Evolutionary conservation across 2,113 vertebrate species (phyloP).

Genomic region (Engystomops pustulosus): DNA sequence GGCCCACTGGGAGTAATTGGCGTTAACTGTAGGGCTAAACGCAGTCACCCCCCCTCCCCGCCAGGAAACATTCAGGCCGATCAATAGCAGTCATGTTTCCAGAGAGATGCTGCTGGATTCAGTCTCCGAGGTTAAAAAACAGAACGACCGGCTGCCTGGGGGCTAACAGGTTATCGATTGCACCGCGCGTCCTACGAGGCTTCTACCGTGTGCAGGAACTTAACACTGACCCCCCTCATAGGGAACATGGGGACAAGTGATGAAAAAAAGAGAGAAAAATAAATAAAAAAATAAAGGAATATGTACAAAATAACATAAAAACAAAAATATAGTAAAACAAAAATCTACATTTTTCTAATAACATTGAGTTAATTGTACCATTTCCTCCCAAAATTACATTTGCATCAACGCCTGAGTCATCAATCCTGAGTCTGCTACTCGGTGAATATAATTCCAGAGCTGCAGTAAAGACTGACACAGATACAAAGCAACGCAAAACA

Average conservation of each 20-base stretch:
- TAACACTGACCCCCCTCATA: background rate
- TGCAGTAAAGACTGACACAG: background rate
- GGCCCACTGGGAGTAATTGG: slow-evolving; percentile 38
- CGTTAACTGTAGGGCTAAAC: slow-evolving; percentile 35
- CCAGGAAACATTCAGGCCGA: slow-evolving; percentile 17
- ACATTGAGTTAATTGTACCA: too few relatives aligned
- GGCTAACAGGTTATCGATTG: slow-evolving; percentile 34
- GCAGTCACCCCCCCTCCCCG: background rate
- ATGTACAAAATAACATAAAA: too few relatives aligned
- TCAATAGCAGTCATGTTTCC: slow-evolving; percentile 46
- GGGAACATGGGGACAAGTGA: slow-evolving; percentile 1
- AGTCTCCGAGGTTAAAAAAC: slow-evolving; percentile 44
- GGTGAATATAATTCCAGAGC: background rate
- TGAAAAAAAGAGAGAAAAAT: background rate
- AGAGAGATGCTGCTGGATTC: slow-evolving; percentile 41
- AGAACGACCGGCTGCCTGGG: background rate
- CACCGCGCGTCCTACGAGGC: background rate
- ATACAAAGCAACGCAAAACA: too few relatives aligned
- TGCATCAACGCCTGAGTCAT: too few relatives aligned
- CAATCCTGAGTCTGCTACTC: too few relatives aligned
- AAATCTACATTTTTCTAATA: too few relatives aligned
- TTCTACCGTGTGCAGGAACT: background rate
- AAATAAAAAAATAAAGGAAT: too few relatives aligned
- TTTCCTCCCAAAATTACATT: too few relatives aligned
- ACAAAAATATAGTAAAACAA: too few relatives aligned